These are phyloP conservation scores for Drosophila baimaii DNA, from an alignment of 1,140 invertebrate genomes.

Conservation along the genomic window DNA sequence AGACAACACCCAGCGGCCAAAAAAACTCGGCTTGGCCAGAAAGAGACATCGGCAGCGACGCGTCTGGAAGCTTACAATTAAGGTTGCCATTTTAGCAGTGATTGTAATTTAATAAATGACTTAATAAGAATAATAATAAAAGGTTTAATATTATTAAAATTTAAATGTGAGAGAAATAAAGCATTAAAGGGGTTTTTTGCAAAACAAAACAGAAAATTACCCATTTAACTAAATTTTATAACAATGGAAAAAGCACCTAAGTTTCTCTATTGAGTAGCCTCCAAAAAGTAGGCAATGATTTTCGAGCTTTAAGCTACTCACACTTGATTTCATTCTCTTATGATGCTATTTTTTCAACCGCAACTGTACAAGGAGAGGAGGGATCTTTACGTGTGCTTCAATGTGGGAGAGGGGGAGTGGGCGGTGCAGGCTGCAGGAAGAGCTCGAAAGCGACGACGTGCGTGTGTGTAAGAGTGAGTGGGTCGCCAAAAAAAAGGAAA, in stretches of 20 bases:
- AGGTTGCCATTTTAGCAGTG: conserved; percentile 7
- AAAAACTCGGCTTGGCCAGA: conserved; percentile 28
- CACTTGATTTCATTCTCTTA: not conserved
- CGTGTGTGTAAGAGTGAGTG: conserved; percentile 48
- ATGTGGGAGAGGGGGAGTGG: conserved; percentile 29
- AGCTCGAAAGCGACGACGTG: conserved; percentile 22
- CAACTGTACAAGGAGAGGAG: not conserved
- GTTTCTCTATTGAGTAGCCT: too few species aligned
- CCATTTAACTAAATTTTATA: too few species aligned
- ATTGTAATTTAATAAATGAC: too few species aligned
- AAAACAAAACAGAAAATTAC: too few species aligned
- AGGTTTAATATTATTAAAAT: too few species aligned
- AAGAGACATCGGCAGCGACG: conserved; percentile 42
- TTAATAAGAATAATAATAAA: too few species aligned
- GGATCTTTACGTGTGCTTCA: not conserved
- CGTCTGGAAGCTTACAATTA: conserved; percentile 44
- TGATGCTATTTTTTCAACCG: conserved; percentile 1
- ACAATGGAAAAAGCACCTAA: too few species aligned
- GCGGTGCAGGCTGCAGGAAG: conserved; percentile 66
- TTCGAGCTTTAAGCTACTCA: not conserved
- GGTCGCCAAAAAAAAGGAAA: conserved; percentile 61
- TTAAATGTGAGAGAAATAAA: too few species aligned
- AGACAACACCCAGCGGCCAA: conserved; percentile 71
- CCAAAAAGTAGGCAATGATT: not conserved
- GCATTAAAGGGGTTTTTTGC: too few species aligned